These are phyloP conservation scores for Cyprinella venusta DNA, from an alignment of 2,797 vertebrate species.

Conservation along the genomic window DNA sequence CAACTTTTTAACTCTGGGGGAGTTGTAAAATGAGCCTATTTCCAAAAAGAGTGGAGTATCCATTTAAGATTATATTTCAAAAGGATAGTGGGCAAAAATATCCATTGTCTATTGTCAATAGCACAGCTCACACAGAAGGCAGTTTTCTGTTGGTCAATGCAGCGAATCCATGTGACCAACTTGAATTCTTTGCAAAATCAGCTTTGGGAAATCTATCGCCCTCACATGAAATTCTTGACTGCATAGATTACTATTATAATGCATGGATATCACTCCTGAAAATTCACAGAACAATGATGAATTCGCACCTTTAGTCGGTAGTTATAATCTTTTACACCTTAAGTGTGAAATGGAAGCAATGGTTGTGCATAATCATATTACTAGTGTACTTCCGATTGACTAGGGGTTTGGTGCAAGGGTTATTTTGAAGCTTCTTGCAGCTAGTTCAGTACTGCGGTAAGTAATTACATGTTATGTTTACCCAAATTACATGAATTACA, in stretches of 20 bases:
- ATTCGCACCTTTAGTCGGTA: not conserved
- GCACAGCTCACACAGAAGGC: not conserved
- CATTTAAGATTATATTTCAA: not conserved
- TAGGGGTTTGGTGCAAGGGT: conserved; percentile 33
- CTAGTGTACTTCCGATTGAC: not conserved
- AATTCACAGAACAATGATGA: not conserved
- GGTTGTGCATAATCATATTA: not conserved
- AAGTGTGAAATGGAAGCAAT: conserved; percentile 1
- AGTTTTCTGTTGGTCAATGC: not conserved
- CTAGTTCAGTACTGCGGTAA: conserved; percentile 42
- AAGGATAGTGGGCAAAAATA: too few relatives aligned
- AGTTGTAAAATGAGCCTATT: too few relatives aligned
- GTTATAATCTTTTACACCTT: not conserved
- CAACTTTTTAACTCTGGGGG: too few relatives aligned
- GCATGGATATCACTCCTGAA: not conserved
- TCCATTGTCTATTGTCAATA: not conserved
- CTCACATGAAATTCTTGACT: not conserved
- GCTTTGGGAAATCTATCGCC: not conserved
- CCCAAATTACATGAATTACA: conserved; percentile 48
- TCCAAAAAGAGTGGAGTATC: too few relatives aligned
- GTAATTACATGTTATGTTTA: conserved; percentile 58
- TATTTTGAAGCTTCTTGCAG: conserved; percentile 27
- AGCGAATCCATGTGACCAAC: not conserved
- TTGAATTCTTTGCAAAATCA: not conserved
- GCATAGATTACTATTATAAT: not conserved